Base-by-base conservation (phyloP, 92 coral and sea anemone genomes). In the Bergia sp. region DNA sequence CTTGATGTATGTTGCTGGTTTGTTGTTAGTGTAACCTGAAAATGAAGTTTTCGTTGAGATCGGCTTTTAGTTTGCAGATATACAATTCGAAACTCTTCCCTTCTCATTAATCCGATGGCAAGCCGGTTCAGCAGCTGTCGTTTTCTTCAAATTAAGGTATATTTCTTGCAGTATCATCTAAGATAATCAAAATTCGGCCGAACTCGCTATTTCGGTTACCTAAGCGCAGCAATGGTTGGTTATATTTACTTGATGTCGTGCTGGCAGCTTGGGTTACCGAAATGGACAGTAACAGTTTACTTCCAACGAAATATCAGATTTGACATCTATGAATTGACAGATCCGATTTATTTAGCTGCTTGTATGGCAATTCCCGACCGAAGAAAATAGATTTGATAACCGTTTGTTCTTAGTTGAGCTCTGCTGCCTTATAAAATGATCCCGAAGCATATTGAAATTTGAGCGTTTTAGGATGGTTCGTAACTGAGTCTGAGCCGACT, bases 291-390 rank as follows among this genome's bases (percentile, higher is more conserved):
- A 76, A 38, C 29, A 40, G 4, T 76, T 76, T 76, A 16, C 18
- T 76, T 76, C 29, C 9, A 39, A 16, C 80, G 50, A 76, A 44
- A 76, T 40, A 50, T 76, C 80, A 37, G 45, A 41, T 76, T 76
- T 76, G 20, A 41, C 47, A 76, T 40, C 29, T 29, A 29, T 29
- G 29, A 29, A 29, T 29, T 29, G 29, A 29, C 29, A 10, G 23
- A n/a, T 40, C 20, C 58, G 50, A 76, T 20, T 76, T 42, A 39
- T 76, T 76, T 76, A 76, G 21, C 80, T 76, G 53, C 21, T 76
- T 38, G 29, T 44, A 39, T 76, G 23, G 5, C 45, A 41, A 29
- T 13, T 44, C 53, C 0, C 2, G 53, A 76, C 21, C 45, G 23
- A n/a, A 16, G 43, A 20, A 7, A 21, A n/a, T 53, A 1, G 69